phyloP scores from a whole-genome alignment of 2,113 vertebrate genomes.

The Otolemur garnettii region DNA sequence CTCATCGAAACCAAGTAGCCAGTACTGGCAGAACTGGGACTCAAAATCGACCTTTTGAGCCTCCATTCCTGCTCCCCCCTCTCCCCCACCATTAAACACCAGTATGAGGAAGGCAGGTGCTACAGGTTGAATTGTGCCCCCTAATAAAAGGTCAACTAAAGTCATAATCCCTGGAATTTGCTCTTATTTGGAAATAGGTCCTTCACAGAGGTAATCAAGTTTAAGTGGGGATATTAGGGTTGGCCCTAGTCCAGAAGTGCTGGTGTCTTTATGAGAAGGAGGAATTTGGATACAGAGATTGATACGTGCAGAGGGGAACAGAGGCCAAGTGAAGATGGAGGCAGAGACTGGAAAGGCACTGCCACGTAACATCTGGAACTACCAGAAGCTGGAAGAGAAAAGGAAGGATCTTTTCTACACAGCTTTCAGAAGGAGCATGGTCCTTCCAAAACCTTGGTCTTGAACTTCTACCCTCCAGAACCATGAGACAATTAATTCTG shows the following conservation, averaged over 20 bases:
- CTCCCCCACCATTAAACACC: rapidly evolving
- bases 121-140: neutral
- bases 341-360: neutral
- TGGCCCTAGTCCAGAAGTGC: neutral
- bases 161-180: neutral
- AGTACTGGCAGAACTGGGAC: neutral
- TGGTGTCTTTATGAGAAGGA: neutral
- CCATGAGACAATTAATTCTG: neutral
- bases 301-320: neutral
- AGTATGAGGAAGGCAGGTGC: neutral
- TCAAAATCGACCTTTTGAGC: neutral
- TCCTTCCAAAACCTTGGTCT: neutral
- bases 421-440: neutral
- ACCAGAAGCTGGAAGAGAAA: neutral
- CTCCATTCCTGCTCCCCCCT: neutral
- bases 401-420: neutral
- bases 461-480: neutral
- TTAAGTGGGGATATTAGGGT: neutral
- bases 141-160: neutral
- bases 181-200: neutral
- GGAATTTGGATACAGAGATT: neutral
- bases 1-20: slow-evolving; percentile 5
- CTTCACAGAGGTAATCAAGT: neutral
- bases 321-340: neutral
- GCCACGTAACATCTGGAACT: neutral